A percentile compares a stretch with the other conserved stretches of the same genome.
phyloP scores from a whole-genome alignment of 1,140 invertebrate genomes.

The Melanaphis sacchari region DNA sequence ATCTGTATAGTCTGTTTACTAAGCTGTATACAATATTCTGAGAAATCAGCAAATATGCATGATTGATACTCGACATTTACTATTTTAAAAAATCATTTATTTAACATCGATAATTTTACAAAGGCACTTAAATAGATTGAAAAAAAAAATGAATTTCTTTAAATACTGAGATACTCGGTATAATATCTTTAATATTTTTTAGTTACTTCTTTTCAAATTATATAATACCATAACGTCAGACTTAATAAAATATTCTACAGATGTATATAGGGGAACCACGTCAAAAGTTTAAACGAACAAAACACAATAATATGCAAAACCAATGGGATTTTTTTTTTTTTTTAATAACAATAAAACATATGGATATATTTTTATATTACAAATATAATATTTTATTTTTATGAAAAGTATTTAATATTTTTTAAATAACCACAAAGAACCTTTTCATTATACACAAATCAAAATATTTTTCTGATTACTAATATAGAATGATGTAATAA shows the following conservation, averaged over 20 bases:
- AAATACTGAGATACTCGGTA: background rate
- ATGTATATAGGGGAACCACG: background rate
- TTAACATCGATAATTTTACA: background rate
- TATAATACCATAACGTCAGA: background rate
- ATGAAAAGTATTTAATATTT: background rate
- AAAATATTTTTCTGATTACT: background rate
- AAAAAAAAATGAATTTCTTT: background rate
- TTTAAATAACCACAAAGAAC: no score
- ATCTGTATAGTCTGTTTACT: background rate
- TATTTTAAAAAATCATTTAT: constrained; percentile 3
- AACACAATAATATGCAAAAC: background rate
- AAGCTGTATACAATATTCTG: background rate
- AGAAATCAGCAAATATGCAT: background rate
- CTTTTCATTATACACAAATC: background rate
- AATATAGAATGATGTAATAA: background rate
- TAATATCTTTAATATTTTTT: background rate
- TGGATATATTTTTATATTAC: background rate
- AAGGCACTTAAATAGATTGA: background rate
- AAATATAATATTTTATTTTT: background rate
- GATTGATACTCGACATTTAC: background rate
- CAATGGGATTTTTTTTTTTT: background rate
- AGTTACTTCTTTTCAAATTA: background rate
- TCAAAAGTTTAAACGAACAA: background rate
- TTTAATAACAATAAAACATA: background rate
- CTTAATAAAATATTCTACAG: background rate